These are phyloP conservation scores for Polia nebulosa DNA, from an alignment of 2,888 invertebrate species.

Conservation along the genomic window DNA sequence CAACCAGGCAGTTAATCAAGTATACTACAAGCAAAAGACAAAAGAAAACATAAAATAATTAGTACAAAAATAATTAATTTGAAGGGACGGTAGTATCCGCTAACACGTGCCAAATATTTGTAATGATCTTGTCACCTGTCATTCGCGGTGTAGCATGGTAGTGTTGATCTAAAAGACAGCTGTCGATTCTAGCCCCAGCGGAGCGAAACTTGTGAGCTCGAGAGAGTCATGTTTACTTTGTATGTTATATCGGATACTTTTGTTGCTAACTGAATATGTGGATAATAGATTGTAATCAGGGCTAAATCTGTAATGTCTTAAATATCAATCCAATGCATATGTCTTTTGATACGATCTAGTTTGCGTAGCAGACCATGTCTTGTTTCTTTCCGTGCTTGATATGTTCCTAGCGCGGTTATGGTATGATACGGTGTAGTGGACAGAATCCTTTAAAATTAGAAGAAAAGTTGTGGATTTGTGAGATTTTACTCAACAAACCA, in stretches of 20 bases:
- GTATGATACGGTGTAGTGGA: too few species aligned
- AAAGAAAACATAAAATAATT: background rate
- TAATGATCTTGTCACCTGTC: constrained; percentile 59
- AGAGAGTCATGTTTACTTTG: constrained; percentile 15
- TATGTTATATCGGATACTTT: background rate
- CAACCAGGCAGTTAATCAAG: too few species aligned
- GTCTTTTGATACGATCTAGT: too few species aligned
- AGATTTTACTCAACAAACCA: too few species aligned
- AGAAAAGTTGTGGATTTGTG: too few species aligned
- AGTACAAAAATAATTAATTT: constrained; percentile 20
- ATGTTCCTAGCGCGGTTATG: too few species aligned
- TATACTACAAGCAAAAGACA: background rate
- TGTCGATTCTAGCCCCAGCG: constrained; percentile 36
- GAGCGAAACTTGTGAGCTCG: constrained; percentile 22
- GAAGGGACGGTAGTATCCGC: constrained; percentile 5
- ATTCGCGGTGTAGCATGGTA: constrained; percentile 22
- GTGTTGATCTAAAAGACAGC: constrained; percentile 45
- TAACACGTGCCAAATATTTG: constrained; percentile 47
- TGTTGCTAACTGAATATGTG: constrained; percentile 30
- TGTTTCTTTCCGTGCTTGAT: too few species aligned
- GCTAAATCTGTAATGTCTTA: background rate
- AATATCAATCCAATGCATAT: too few species aligned
- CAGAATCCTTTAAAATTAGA: too few species aligned
- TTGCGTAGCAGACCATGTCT: too few species aligned
- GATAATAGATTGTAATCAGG: background rate